Evolutionary conservation across 2,113 vertebrate genomes (phyloP), one percentile per base, ranked within the genome.

Genomic region (Cyanistes caeruleus): DNA sequence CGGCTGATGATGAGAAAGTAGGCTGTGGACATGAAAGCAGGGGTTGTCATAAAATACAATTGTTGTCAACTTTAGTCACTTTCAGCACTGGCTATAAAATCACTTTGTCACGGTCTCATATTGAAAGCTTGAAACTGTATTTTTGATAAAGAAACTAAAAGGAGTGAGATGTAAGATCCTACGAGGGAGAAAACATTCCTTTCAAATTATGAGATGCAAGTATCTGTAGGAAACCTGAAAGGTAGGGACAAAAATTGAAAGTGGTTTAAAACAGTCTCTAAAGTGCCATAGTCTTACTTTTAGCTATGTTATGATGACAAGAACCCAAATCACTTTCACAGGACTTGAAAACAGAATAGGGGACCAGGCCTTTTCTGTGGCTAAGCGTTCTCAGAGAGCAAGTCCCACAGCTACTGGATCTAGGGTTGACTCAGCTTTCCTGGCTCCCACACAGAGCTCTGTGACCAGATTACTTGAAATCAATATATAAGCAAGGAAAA

Each of bases 11-110:
- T 86, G 92, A 85, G 70, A 96, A 98, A 98, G 97, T 69, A 97
- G 94, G 87, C 94, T 74, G 30, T 59, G 84, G 90, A 97, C 97
- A 97, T 98, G 92, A 98, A 98, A 98, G 98, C 97, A 89, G 77
- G 96, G 79, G 92, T 96, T 98, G 98, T 97, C 97, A 98, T 95
- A 97, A 98, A 97, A 97, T 58, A 97, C 98, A 98, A 98, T 97
- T 97, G 96, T 98, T 97, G 98, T 97, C 97, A 97, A 97, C 91
- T 98, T 98, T 94, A 98, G 97, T 97, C 97, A 97, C 95, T 98
- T 96, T 96, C 97, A 96, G 95, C 93, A 95, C 65, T 76, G 90
- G 84, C 97, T 98, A 93, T 92, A 97, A 98, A 98, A 98, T 96
- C 97, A 98, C 87, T 98, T 98, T 93, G 97, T 98, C 97, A 98